Conservation (phyloP, 2,888 invertebrate species). For the Drosophila lutescens region DNA sequence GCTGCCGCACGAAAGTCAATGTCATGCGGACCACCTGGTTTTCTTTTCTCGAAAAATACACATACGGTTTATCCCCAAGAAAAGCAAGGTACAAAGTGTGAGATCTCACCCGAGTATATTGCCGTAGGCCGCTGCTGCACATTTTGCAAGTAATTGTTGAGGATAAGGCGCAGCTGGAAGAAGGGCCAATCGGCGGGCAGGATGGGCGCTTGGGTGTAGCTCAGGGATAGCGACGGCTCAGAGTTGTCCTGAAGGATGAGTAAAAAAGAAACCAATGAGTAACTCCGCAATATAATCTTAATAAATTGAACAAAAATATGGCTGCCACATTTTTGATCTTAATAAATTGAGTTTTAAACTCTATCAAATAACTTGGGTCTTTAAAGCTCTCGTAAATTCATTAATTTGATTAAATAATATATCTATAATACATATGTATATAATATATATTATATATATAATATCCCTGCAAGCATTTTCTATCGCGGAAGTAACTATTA, state of each 20-base stretch:
- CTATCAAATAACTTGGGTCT: no score
- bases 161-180: constrained; percentile 86
- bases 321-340: no score
- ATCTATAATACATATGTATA: no score
- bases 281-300: no score
- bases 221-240: constrained; percentile 85
- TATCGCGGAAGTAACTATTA: no score
- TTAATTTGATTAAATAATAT: no score
- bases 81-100: background rate
- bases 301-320: no score
- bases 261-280: background rate
- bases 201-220: constrained; percentile 87
- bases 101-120: constrained; percentile 60
- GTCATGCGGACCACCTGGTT: constrained; percentile 81
- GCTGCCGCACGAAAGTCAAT: constrained; percentile 79
- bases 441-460: no score
- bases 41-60: constrained; percentile 55
- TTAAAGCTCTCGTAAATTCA: no score
- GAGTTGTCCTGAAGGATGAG: constrained; percentile 69
- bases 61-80: background rate
- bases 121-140: constrained; percentile 68
- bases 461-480: no score
- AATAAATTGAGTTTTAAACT: no score
- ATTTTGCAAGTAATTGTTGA: constrained; percentile 81
- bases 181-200: constrained; percentile 93